Conservation (phyloP, 2,113 vertebrate genomes). For the Salvator merianae region DNA sequence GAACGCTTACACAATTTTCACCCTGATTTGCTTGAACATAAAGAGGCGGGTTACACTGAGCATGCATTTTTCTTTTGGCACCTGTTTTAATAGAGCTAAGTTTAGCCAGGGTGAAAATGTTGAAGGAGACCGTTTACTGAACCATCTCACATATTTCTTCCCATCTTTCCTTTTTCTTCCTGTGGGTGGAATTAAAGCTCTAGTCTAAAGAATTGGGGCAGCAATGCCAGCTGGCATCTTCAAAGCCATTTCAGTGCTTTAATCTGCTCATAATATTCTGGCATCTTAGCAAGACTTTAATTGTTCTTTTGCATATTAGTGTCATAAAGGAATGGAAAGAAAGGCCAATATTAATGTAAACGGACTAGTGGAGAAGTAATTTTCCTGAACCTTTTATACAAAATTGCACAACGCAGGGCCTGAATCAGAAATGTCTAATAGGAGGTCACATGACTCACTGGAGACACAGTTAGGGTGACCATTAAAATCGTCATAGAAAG, state of each 20-base stretch:
- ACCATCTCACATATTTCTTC: neutral
- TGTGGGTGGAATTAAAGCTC: neutral
- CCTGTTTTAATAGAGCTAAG: conserved; percentile 8
- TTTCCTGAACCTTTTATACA: neutral
- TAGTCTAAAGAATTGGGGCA: neutral
- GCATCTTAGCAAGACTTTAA: conserved; percentile 21
- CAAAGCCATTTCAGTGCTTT: neutral
- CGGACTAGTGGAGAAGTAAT: conserved; percentile 15
- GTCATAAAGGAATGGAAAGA: conserved; percentile 14
- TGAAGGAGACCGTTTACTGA: neutral
- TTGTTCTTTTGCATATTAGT: neutral
- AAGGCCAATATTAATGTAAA: conserved; percentile 8
- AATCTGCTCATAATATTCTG: neutral
- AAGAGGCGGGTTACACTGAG: conserved; percentile 22
- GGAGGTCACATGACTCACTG: neutral
- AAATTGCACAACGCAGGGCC: neutral
- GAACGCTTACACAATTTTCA: conserved; percentile 16
- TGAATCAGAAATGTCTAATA: neutral
- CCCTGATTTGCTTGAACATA: conserved; percentile 18
- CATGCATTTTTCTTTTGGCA: conserved; percentile 40
- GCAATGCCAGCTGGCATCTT: neutral
- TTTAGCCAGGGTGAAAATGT: neutral
- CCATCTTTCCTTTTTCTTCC: neutral
- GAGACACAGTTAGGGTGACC: no score
- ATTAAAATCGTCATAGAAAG: neutral